Percentiles rank a stretch among this genome's conserved stretches.
Evolutionary conservation across 2,113 vertebrate species (phyloP).

Genomic region (Gnathonemus echidnorhynchus): DNA sequence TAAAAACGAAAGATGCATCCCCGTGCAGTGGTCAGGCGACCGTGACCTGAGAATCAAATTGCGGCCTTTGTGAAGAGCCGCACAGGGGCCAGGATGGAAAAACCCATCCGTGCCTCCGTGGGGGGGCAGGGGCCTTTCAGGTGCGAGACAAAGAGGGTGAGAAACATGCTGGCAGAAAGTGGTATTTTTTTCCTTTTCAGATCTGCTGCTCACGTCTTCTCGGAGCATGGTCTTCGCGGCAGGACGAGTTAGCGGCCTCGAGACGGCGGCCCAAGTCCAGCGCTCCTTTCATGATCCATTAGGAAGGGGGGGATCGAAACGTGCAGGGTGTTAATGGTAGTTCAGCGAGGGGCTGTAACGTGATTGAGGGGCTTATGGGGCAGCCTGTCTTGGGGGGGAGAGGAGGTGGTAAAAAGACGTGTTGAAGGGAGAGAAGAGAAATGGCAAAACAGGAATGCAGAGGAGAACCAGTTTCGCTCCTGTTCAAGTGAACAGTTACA

Average conservation of each 20-base stretch:
- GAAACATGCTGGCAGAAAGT: conserved; percentile 7
- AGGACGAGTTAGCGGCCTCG: neutral
- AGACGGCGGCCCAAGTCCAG: neutral
- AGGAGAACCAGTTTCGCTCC: neutral
- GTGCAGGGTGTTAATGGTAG: neutral
- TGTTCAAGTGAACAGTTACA: neutral
- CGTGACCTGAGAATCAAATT: neutral
- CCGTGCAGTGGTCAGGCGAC: neutral
- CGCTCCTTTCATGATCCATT: neutral
- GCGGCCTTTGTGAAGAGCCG: neutral
- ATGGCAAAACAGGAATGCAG: neutral
- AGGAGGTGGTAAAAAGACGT: neutral
- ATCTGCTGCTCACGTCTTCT: neutral
- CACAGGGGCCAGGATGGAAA: neutral
- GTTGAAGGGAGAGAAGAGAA: neutral
- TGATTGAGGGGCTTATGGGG: neutral
- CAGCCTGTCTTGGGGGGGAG: neutral
- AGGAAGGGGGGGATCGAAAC: neutral
- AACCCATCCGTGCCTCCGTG: no score
- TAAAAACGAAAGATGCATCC: neutral
- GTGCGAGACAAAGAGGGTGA: neutral
- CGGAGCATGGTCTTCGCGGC: no score
- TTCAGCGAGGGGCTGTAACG: neutral
- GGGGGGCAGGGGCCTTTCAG: neutral
- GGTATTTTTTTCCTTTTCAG: neutral